These are phyloP conservation scores for Morpho helenor DNA, from an alignment of 2,888 invertebrate genomes.

Conservation along the genomic window DNA sequence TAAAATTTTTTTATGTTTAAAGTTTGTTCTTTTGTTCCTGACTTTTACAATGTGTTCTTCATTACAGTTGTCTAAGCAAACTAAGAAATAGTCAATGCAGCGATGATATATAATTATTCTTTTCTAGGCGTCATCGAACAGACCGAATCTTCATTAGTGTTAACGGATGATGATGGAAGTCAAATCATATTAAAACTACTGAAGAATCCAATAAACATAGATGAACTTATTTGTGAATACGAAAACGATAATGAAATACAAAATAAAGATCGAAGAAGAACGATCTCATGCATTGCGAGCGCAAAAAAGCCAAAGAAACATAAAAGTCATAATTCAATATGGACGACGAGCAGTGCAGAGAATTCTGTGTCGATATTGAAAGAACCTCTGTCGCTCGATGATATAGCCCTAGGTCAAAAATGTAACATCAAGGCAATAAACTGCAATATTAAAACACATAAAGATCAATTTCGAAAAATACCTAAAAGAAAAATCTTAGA, in stretches of 20 bases:
- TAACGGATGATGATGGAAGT: constrained; percentile 50
- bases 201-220: constrained; percentile 47
- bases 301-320: constrained; percentile 1
- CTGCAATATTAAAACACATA: constrained; percentile 39
- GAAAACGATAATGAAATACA: constrained; percentile 25
- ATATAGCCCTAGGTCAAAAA: constrained; percentile 32
- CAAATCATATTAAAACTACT: constrained; percentile 46
- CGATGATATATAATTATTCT: constrained; percentile 32
- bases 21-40: background rate
- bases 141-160: constrained; percentile 45
- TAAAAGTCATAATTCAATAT: constrained; percentile 13
- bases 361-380: constrained; percentile 35
- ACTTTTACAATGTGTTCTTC: too few relatives aligned
- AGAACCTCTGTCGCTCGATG: constrained; percentile 46
- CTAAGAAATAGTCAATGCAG: background rate
- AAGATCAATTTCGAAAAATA: constrained; percentile 25
- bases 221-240: constrained; percentile 37
- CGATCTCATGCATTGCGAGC: too few relatives aligned
- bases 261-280: constrained; percentile 1
- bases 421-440: constrained; percentile 31
- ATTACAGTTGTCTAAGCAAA: too few relatives aligned
- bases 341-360: background rate
- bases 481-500: constrained; percentile 24
- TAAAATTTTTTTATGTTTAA: constrained; percentile 2
- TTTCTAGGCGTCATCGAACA: constrained; percentile 58